Evolutionary conservation across 2,888 invertebrate species (phyloP), one percentile per base, ranked within the genome.

Genomic region (Cheiracanthium punctorium): DNA sequence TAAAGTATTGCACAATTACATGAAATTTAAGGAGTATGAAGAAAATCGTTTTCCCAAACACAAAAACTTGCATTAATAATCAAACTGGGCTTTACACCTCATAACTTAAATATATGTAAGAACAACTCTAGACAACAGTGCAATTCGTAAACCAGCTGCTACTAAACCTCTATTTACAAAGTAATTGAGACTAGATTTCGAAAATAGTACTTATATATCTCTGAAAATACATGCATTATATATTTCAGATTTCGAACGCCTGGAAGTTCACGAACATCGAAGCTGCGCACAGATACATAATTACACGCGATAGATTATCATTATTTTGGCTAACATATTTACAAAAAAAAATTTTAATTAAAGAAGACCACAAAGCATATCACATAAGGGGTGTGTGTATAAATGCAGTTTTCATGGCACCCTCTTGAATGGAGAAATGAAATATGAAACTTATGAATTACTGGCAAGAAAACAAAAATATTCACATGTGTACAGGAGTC

Each of bases 341-440:
- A 58, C 58, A 58, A 17, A 10, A 12, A 7, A 48, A 7, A 17
- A 2, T 58, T 58, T 58, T 7, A 58, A 58, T 58, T 58, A n/a
- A n/a, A n/a, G 5, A 12, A 69, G 33, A 69, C 69, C 69, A 69
- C 69, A 69, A 69, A 69, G 33, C 37, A 37, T 69, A 69, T 82
- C 82, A 82, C 82, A 82, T 71, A 30, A 24, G 24, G 64, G 76
- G 82, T 71, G 69, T 7, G n/a, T n/a, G n/a, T 41, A 37, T 82
- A 82, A 82, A 76, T 82, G 82, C 82, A 70, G 7, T 48, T 65
- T 52, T 58, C 32, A 76, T 82, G 76, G 82, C 82, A 82, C 76
- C 82, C 82, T 76, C 48, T 43, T 24, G 30, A 69, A 52, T 69
- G 65, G n/a, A 72, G 41, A 24, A 76, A 76, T 76, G 76, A 82